Conservation (phyloP, 2,797 vertebrate species). For the Dermochelys coriacea region DNA sequence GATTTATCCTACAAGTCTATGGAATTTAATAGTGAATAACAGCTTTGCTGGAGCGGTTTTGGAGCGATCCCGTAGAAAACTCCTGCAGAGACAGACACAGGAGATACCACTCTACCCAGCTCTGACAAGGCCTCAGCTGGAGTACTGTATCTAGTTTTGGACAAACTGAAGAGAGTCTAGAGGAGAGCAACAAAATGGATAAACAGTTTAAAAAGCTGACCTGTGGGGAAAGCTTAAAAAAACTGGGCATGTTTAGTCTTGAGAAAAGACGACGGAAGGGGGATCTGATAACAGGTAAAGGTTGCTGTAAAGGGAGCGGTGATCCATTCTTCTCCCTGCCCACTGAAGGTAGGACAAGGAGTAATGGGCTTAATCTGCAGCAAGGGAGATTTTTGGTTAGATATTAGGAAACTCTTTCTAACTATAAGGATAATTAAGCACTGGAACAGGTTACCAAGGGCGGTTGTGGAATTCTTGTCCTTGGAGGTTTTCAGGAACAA, state of each 20-base stretch:
- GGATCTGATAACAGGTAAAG: neutral
- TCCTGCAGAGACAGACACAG: neutral
- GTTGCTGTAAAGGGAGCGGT: neutral
- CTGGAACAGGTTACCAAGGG: neutral
- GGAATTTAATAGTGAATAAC: neutral
- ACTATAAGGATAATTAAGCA: neutral
- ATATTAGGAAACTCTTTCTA: neutral
- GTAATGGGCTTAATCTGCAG: neutral
- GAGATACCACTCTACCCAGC: neutral
- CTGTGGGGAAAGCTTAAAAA: no score
- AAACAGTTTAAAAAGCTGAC: no score
- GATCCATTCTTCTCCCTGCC: neutral
- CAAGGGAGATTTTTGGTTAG: neutral
- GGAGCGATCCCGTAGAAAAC: neutral
- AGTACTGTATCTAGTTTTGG: no score
- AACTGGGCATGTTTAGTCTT: no score
- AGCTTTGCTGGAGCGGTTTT: neutral
- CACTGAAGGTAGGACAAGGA: neutral
- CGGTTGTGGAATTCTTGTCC: neutral
- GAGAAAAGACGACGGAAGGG: no score
- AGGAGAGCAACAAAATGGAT: no score
- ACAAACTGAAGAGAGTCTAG: no score
- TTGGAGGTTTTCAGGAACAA: neutral
- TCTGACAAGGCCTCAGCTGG: neutral
- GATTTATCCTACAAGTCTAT: neutral